phyloP scores from a whole-genome alignment of 2,113 vertebrate genomes.

The Promerops cafer region DNA sequence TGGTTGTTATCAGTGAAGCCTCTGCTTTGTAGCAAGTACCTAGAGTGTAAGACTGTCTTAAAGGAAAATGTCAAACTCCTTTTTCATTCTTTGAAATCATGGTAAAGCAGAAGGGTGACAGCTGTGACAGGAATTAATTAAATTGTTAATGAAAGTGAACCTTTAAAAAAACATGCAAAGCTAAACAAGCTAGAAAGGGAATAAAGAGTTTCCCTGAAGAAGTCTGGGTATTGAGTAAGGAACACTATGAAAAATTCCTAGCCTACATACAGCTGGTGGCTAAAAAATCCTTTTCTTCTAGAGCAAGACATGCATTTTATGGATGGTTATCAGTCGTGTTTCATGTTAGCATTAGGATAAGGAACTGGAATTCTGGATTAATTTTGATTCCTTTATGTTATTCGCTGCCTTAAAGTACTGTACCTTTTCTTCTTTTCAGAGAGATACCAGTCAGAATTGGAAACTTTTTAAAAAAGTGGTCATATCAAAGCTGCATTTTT shows the following conservation, averaged over 20 bases:
- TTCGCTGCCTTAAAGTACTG: slow-evolving; percentile 78
- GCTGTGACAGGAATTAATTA: neutral
- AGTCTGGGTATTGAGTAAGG: neutral
- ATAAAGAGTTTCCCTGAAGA: neutral
- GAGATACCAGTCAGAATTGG: slow-evolving; percentile 74
- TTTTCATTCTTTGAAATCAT: slow-evolving; percentile 22
- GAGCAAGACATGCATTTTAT: neutral
- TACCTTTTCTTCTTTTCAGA: slow-evolving; percentile 60
- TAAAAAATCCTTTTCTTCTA: slow-evolving; percentile 22
- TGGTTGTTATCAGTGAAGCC: slow-evolving; percentile 74
- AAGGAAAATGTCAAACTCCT: slow-evolving; percentile 27
- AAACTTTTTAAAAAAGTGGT: slow-evolving; percentile 60
- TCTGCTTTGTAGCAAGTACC: slow-evolving; percentile 58
- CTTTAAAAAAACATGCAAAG: neutral
- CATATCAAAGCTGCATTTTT: slow-evolving; percentile 78
- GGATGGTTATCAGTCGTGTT: slow-evolving; percentile 19
- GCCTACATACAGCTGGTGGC: slow-evolving; percentile 6
- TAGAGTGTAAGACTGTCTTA: slow-evolving; percentile 45
- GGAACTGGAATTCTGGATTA: slow-evolving; percentile 70
- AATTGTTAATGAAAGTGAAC: neutral
- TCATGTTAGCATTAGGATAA: slow-evolving; percentile 53
- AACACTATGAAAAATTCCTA: neutral
- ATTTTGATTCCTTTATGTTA: slow-evolving; percentile 73
- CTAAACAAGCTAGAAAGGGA: neutral
- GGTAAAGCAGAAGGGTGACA: neutral